A percentile compares a stretch with the other conserved stretches of the same genome.
Evolutionary conservation across 2,888 invertebrate genomes (phyloP).

Genomic region (Phyllotreta cruciferae): DNA sequence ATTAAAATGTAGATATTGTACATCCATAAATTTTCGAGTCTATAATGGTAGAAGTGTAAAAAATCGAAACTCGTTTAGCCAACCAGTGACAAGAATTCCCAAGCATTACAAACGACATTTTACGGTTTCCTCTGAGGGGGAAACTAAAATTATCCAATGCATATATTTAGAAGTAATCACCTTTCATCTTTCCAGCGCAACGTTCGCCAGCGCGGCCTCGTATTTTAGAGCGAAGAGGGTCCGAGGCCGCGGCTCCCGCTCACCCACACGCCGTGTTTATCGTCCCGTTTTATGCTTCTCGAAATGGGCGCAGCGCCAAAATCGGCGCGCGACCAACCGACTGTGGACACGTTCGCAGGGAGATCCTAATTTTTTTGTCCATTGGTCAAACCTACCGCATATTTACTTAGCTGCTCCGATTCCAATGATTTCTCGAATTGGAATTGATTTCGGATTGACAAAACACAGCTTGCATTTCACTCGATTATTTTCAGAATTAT

Average conservation of each 20-base stretch:
- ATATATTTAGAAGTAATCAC: slow-evolving; percentile 39
- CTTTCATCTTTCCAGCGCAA: slow-evolving; percentile 40
- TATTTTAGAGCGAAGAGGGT: slow-evolving; percentile 31
- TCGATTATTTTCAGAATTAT: too few relatives aligned
- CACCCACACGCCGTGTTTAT: slow-evolving; percentile 53
- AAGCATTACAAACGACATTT: slow-evolving; percentile 26
- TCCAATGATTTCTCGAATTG: too few relatives aligned
- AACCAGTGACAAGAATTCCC: slow-evolving; percentile 23
- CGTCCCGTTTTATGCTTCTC: slow-evolving; percentile 44
- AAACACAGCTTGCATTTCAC: too few relatives aligned
- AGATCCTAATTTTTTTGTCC: too few relatives aligned
- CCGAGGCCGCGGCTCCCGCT: slow-evolving; percentile 42
- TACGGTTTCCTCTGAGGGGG: slow-evolving; percentile 21
- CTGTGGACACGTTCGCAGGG: slow-evolving; percentile 46
- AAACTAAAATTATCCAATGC: slow-evolving; percentile 31
- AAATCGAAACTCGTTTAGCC: background rate
- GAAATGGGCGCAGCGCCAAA: slow-evolving; percentile 49
- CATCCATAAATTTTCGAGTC: too few relatives aligned
- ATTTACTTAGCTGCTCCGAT: too few relatives aligned
- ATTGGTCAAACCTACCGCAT: too few relatives aligned
- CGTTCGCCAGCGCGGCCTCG: slow-evolving; percentile 14
- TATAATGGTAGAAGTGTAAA: too few relatives aligned
- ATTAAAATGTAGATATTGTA: too few relatives aligned
- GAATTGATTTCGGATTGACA: too few relatives aligned
- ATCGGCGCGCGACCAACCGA: slow-evolving; percentile 53